These are phyloP conservation scores for Cliona cf. orientalis DNA, from an alignment of 37 sponge, comb jelly and placozoan genomes.

Conservation along the genomic window DNA sequence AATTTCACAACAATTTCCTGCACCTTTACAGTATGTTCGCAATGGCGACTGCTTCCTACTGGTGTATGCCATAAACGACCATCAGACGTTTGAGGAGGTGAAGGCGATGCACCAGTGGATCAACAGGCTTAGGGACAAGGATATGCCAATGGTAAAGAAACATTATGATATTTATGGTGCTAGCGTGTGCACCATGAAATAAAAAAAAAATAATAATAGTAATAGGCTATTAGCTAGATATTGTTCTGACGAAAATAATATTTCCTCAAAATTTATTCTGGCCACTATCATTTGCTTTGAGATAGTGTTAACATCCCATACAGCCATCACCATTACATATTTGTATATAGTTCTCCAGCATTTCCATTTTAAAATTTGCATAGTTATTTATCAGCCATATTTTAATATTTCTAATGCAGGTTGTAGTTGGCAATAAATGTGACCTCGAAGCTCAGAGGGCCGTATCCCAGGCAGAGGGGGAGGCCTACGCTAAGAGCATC, in stretches of 20 bases:
- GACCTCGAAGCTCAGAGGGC: constrained; percentile 70
- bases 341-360: too few relatives aligned
- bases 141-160: constrained; percentile 78
- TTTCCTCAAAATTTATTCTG: too few relatives aligned
- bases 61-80: constrained; percentile 88
- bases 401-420: constrained; percentile 34
- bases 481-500: constrained; percentile 48
- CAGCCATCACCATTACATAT: too few relatives aligned
- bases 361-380: too few relatives aligned
- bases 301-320: too few relatives aligned
- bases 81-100: constrained; percentile 75
- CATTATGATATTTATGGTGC: background rate
- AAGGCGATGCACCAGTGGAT: constrained; percentile 74
- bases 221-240: too few relatives aligned
- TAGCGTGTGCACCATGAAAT: too few relatives aligned
- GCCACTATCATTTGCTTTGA: too few relatives aligned
- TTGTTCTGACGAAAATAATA: too few relatives aligned
- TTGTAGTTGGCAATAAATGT: constrained; percentile 90
- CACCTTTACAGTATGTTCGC: constrained; percentile 75
- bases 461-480: constrained; percentile 68
- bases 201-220: too few relatives aligned
- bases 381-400: background rate
- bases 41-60: constrained; percentile 83
- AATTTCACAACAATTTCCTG: too few relatives aligned
- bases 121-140: constrained; percentile 67